Percentiles rank a stretch among this genome's conserved stretches.
These are phyloP conservation scores for Progne subis DNA, from an alignment of 2,113 vertebrate species.

Conservation along the genomic window DNA sequence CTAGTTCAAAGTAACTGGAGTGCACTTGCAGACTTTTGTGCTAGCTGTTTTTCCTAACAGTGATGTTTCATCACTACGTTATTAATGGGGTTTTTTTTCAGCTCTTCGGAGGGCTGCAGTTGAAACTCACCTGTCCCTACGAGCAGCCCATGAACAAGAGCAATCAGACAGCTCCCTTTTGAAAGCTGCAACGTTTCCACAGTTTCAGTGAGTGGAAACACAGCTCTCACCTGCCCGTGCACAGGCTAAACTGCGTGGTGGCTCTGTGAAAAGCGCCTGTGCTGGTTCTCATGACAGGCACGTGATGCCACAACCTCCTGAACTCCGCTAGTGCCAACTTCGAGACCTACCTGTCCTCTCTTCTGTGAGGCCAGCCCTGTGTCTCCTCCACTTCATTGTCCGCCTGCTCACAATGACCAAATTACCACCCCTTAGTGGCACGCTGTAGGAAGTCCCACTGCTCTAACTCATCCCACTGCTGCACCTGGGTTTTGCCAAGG, in stretches of 20 bases:
- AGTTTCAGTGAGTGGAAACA: background rate
- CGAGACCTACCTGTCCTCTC: background rate
- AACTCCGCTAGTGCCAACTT: fast-evolving
- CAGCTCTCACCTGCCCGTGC: background rate
- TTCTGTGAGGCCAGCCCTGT: background rate
- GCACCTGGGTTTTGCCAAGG: background rate
- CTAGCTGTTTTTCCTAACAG: background rate
- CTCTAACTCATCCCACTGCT: background rate
- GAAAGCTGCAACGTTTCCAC: background rate
- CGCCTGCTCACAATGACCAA: fast-evolving
- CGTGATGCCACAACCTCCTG: fast-evolving
- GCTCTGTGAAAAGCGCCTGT: background rate
- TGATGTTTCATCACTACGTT: background rate
- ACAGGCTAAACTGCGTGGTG: background rate
- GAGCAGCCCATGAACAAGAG: background rate
- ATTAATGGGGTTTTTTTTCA: background rate
- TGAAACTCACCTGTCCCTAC: background rate
- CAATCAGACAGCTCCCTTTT: background rate
- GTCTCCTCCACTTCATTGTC: background rate
- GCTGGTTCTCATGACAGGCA: no score
- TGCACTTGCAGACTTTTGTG: background rate
- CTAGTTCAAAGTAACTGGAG: background rate
- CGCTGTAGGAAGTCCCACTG: background rate
- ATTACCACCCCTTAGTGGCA: background rate
- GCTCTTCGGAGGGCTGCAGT: background rate